Evolutionary conservation across 1,140 invertebrate genomes (phyloP).

Genomic region (Aphaenogaster rudis): DNA sequence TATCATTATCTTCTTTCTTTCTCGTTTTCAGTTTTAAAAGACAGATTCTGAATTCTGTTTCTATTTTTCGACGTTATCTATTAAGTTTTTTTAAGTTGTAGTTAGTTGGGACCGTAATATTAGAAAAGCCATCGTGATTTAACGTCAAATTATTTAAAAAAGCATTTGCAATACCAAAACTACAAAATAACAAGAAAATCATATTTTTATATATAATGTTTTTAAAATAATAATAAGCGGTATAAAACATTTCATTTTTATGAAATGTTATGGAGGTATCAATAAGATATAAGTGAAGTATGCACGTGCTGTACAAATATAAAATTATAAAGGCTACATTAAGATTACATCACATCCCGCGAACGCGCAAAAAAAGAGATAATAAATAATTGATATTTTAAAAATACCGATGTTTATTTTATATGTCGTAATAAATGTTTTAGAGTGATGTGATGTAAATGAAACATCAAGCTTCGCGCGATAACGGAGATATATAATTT

Average conservation of each 20-base stretch:
- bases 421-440: conserved; percentile 23
- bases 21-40: not conserved
- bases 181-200: not conserved
- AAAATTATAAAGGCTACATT: conserved; percentile 5
- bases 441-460: conserved; percentile 26
- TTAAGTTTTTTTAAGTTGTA: not conserved
- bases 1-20: not conserved
- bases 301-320: not conserved
- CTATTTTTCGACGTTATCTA: not conserved
- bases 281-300: conserved; percentile 10
- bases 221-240: not conserved
- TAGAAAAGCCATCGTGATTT: not conserved
- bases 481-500: conserved; percentile 30
- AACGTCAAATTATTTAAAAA: not conserved
- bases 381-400: conserved; percentile 18
- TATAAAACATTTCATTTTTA: not conserved
- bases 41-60: not conserved
- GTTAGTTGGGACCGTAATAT: not conserved
- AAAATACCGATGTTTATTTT: conserved; percentile 39
- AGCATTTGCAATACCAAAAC: not conserved
- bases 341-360: not conserved
- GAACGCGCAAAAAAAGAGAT: not conserved
- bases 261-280: not conserved
- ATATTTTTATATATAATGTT: not conserved
- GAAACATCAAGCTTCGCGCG: conserved; percentile 29